phyloP scores from a whole-genome alignment of 2,113 vertebrate genomes.

The Erpornis zantholeuca region DNA sequence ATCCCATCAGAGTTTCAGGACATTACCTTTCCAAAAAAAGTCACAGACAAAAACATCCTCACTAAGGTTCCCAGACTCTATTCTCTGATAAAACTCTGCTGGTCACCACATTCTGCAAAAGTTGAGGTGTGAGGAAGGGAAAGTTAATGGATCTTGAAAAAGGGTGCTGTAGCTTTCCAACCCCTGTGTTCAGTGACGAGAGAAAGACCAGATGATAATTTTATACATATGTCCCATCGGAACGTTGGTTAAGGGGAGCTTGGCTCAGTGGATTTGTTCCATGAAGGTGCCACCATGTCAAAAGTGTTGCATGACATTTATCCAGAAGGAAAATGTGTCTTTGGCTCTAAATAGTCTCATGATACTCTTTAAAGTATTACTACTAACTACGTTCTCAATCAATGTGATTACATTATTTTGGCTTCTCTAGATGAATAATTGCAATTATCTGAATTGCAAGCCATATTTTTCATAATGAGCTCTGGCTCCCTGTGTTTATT shows the following conservation, averaged over 20 bases:
- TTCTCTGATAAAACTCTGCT: background rate
- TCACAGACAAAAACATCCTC: background rate
- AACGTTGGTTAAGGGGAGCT: background rate
- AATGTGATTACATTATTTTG: background rate
- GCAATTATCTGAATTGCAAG: slow-evolving; percentile 20
- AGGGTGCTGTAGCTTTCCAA: background rate
- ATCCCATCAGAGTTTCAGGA: background rate
- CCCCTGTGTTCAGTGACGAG: background rate
- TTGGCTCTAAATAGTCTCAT: background rate
- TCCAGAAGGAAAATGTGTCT: background rate
- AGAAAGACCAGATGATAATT: background rate
- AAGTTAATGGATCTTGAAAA: background rate
- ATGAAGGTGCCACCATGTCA: background rate
- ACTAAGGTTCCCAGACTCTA: background rate
- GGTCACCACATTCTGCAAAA: background rate
- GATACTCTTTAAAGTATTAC: background rate
- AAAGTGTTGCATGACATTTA: background rate
- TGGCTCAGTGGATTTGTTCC: background rate
- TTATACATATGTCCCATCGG: background rate
- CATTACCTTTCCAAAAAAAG: background rate
- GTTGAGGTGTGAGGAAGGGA: background rate
- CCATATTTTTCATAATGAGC: slow-evolving; percentile 48
- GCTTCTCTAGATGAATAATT: slow-evolving; percentile 24
- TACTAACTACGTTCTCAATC: background rate
- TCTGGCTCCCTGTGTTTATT: slow-evolving; percentile 45